These are phyloP conservation scores for Sarcophaga bullata DNA, from an alignment of 1,140 invertebrate species.

Conservation along the genomic window DNA sequence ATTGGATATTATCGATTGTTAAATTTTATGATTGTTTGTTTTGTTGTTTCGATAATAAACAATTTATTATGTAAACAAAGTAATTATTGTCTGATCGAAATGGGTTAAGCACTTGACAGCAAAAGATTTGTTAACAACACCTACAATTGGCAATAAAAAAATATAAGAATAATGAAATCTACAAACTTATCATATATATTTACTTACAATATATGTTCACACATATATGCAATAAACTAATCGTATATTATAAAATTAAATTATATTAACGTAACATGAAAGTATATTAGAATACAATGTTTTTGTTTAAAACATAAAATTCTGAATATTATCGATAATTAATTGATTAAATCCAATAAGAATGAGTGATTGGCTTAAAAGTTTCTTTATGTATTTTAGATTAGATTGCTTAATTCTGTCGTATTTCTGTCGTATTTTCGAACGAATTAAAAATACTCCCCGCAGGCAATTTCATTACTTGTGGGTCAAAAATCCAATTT, in stretches of 20 bases:
- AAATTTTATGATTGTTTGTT: not conserved
- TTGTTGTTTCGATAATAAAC: not conserved
- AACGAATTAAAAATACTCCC: too few relatives aligned
- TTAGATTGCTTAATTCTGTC: not conserved
- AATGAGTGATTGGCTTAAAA: slow-evolving; percentile 4
- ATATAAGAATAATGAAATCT: too few relatives aligned
- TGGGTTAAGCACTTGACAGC: not conserved
- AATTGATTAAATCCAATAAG: not conserved
- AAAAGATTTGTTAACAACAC: not conserved
- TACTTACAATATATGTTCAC: too few relatives aligned
- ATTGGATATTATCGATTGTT: not conserved
- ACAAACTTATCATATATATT: too few relatives aligned
- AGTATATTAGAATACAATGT: too few relatives aligned
- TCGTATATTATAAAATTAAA: too few relatives aligned
- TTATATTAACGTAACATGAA: too few relatives aligned
- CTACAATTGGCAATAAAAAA: not conserved
- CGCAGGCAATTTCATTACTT: not conserved
- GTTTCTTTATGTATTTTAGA: not conserved
- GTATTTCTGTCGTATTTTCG: too few relatives aligned
- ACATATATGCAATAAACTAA: too few relatives aligned
- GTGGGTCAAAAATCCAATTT: not conserved
- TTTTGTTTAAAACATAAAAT: too few relatives aligned
- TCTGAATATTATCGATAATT: not conserved
- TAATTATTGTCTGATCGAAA: slow-evolving; percentile 10
- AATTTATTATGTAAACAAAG: not conserved